These are phyloP conservation scores for Drosophila quadrilineata DNA, from an alignment of 1,140 invertebrate species.

Conservation along the genomic window DNA sequence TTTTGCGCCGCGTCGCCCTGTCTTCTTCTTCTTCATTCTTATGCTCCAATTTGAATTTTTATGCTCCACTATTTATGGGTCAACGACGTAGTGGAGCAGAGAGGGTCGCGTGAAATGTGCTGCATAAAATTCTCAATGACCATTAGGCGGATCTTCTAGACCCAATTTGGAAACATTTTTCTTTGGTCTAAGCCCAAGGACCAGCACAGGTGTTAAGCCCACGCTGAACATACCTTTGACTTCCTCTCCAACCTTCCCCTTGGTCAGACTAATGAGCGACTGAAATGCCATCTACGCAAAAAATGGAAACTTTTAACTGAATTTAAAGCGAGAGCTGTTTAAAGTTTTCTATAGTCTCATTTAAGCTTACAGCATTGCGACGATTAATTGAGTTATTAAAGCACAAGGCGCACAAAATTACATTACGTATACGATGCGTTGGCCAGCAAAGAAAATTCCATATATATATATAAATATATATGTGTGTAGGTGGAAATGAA, in stretches of 20 bases:
- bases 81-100: constrained; percentile 35
- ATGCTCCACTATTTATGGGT: constrained; percentile 43
- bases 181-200: constrained; percentile 7
- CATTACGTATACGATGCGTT: constrained; percentile 66
- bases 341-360: constrained; percentile 21
- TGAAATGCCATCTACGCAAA: neutral
- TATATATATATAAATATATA: no score
- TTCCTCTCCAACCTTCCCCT: no score
- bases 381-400: constrained; percentile 68
- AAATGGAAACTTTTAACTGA: constrained; percentile 55
- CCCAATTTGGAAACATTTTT: constrained; percentile 53
- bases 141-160: constrained; percentile 50
- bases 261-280: constrained; percentile 30
- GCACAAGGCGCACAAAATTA: constrained; percentile 55
- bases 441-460: constrained; percentile 35
- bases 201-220: constrained; percentile 59
- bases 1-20: neutral
- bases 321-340: constrained; percentile 53
- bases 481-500: neutral
- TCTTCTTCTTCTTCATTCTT: neutral
- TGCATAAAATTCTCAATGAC: constrained; percentile 46
- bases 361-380: neutral
- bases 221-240: no score
- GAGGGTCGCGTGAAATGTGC: constrained; percentile 19
- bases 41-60: constrained; percentile 44